Evolutionary conservation across 2,113 vertebrate species (phyloP), one percentile per base, ranked within the genome.

Genomic region (Tyto alba): DNA sequence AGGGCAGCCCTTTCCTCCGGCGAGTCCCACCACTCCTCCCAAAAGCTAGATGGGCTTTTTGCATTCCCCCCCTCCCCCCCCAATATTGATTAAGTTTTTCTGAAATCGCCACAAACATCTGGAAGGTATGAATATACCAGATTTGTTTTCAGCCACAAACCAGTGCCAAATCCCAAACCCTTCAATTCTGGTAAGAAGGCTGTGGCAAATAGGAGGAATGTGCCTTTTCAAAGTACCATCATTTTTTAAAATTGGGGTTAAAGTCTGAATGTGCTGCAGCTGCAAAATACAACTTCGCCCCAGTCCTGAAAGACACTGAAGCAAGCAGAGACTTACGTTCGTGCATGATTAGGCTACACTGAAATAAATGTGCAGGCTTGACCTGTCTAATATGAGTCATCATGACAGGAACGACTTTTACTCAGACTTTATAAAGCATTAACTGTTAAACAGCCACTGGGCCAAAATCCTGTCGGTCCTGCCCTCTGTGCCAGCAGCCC

Each of bases 41-140:
- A 30, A 19, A 16, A 78, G 50, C 32, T 20, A 47, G 66, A 80
- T 38, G 93, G 72, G 74, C 80, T 32, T 27, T 56, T 48, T 9
- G 14, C 48, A 29, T 26, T 10, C 20, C 20, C 34, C 16, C 22
- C 12, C 29, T 15, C 36, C 22, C 16, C 27, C n/a, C 47, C 7
- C 60, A 87, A 75, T 67, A 91, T 17, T 10, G 62, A 74, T 52
- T 6, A 71, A 95, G 67, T 29, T 57, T 77, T 95, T 93, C 68
- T 59, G 85, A 81, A 73, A 79, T n/a, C 26, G 40, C 89, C 91
- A 41, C 91, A 62, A 79, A 89, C 93, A 78, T 88, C 69, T 92
- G 93, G 91, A 93, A 97, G 95, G 92, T 88, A 78, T 90, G 95
- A 97, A 86, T 7, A 62, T 32, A 73, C 85, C 59, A 69, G 91